phyloP scores from a whole-genome alignment of 2,113 vertebrate genomes.

The Ptyas mucosa region DNA sequence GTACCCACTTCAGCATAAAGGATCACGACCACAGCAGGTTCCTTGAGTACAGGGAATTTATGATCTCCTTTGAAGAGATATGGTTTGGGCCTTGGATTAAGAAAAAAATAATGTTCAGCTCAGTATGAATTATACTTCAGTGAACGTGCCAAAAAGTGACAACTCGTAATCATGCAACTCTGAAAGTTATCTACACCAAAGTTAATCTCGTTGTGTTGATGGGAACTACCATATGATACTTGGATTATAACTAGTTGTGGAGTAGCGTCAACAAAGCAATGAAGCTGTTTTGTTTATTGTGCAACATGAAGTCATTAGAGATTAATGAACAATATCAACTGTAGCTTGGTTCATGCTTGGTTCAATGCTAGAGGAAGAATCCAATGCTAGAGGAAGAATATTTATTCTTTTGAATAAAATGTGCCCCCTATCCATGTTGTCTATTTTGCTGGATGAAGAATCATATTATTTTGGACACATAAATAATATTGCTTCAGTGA shows the following conservation, averaged over 20 bases:
- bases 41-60: conserved; percentile 78
- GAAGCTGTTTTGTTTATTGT: not conserved
- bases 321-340: not conserved
- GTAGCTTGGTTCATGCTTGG: not conserved
- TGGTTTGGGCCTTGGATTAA: conserved; percentile 80
- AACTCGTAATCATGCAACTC: not conserved
- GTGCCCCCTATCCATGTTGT: not conserved
- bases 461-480: not conserved
- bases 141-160: not conserved
- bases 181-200: not conserved
- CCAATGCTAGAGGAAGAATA: not conserved
- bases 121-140: not conserved
- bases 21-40: conserved; percentile 80
- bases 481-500: not conserved
- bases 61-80: conserved; percentile 90
- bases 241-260: not conserved
- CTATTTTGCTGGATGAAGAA: not conserved
- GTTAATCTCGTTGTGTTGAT: not conserved
- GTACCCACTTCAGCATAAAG: conserved; percentile 96
- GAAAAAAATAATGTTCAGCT: conserved; percentile 42
- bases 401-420: not conserved
- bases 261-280: not conserved
- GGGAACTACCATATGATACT: not conserved
- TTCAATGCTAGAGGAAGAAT: not conserved
- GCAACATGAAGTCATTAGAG: not conserved